Conservation (phyloP, 2,113 vertebrate species). For the Aleadryas rufinucha region DNA sequence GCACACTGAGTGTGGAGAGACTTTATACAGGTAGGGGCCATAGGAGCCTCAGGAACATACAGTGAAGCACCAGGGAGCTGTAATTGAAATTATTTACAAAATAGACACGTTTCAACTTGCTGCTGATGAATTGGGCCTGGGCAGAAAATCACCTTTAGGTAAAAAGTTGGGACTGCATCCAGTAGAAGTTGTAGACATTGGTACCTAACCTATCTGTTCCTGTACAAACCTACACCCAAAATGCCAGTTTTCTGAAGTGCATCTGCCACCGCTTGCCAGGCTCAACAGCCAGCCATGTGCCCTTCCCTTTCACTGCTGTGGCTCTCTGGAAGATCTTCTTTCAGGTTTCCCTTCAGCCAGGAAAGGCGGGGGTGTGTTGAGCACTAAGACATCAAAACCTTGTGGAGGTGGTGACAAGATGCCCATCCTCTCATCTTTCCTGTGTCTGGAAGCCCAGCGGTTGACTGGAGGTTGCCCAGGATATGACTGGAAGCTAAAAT, state of each 20-base stretch:
- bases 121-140: neutral
- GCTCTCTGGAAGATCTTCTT: neutral
- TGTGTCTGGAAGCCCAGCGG: neutral
- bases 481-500: neutral
- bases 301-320: rapidly evolving
- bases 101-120: rapidly evolving
- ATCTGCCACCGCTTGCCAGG: neutral
- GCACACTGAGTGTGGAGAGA: neutral
- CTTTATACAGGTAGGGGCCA: neutral
- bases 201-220: neutral
- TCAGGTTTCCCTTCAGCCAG: neutral
- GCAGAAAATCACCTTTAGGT: neutral
- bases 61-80: neutral
- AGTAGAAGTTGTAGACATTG: neutral
- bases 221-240: neutral
- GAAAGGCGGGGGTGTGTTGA: rapidly evolving
- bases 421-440: neutral
- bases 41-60: neutral
- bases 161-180: neutral
- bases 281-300: rapidly evolving
- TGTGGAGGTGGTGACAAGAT: rapidly evolving
- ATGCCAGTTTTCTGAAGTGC: neutral
- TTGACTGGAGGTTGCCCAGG: neutral
- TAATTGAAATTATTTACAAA: neutral
- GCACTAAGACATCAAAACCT: rapidly evolving